Base-by-base conservation (phyloP, 2,888 invertebrate genomes). In the Pseudococcus viburni region DNA sequence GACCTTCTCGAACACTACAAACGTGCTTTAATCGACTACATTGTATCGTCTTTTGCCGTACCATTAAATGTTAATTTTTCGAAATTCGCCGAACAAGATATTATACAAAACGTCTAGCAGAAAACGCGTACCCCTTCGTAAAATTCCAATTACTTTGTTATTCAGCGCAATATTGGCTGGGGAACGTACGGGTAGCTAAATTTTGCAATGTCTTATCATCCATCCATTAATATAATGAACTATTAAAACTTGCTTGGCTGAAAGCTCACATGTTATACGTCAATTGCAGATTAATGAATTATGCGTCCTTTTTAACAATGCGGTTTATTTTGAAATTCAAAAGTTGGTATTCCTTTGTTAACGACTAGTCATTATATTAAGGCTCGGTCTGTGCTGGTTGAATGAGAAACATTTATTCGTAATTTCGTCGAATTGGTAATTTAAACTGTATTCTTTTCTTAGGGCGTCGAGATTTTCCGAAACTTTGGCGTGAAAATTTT, bases 221-320 rank as follows among this genome's bases (percentile, higher is more conserved):
- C 77, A 77, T 77, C 77, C 77, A 77, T 77, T 77, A 77, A 33
- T 77, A 77, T 77, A 77, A 77, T 77, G 77, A 77, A 39, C 33
- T 77, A 77, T 77, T 77, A 77, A 77, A 77, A 39, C 77, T 77
- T 77, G 77, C 77, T 39, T 77, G 77, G 77, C 26, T 77, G 77
- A 77, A 77, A 77, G 77, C 77, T 77, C 22, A 77, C 39, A 39
- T 77, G 77, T 77, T 77, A 26, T 77, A 77, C 77, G 77, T 77
- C 77, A 77, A 77, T 77, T 77, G 77, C 77, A 77, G 77, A 77
- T 77, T 77, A 77, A 77, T 77, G 77, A 77, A 77, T 39, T 77
- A 77, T 77, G 77, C 77, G 77, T 17, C 77, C 77, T 77, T 77
- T 77, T 77, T 77, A 33, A 77, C 77, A 77, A 77, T 77, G 39